A percentile compares a stretch with the other conserved stretches of the same genome.
Evolutionary conservation across 2,888 invertebrate species (phyloP).

Genomic region (Phytoseiulus persimilis): DNA sequence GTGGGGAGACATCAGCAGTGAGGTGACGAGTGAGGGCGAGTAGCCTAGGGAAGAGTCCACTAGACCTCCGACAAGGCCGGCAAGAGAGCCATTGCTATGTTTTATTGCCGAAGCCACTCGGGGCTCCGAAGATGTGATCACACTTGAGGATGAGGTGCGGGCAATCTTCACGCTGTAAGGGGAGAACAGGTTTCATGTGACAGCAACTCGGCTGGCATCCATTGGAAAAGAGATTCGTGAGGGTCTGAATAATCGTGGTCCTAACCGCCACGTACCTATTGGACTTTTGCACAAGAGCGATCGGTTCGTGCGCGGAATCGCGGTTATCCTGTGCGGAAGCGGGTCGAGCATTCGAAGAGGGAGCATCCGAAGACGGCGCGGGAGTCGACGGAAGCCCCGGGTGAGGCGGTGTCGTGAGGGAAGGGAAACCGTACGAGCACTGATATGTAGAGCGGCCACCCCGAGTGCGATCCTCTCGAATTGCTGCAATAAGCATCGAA

Average conservation of each 20-base stretch:
- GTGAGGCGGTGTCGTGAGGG: constrained; percentile 46
- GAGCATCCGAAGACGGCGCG: not conserved
- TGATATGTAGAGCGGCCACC: constrained; percentile 93
- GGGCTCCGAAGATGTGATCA: constrained; percentile 36
- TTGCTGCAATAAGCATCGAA: constrained; percentile 61
- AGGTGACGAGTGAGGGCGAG: constrained; percentile 10
- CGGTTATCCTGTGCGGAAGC: constrained; percentile 13
- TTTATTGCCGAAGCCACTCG: constrained; percentile 33
- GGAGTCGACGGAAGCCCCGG: constrained; percentile 43
- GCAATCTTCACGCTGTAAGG: constrained; percentile 32
- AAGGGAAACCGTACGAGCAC: constrained; percentile 79
- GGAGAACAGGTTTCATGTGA: not conserved
- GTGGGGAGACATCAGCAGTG: constrained; percentile 21
- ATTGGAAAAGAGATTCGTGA: not conserved
- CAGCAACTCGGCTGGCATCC: not conserved
- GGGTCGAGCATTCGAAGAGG: not conserved
- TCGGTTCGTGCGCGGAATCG: not conserved
- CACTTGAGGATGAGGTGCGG: constrained; percentile 30
- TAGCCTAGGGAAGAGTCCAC: constrained; percentile 23
- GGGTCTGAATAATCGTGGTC: not conserved
- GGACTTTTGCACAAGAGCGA: constrained; percentile 32
- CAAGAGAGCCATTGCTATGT: constrained; percentile 13
- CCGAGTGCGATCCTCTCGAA: constrained; percentile 83
- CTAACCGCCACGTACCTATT: not conserved
- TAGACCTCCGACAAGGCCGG: constrained; percentile 14